phyloP scores from a whole-genome alignment of 2,797 vertebrate species.

The Gambusia yucatana region DNA sequence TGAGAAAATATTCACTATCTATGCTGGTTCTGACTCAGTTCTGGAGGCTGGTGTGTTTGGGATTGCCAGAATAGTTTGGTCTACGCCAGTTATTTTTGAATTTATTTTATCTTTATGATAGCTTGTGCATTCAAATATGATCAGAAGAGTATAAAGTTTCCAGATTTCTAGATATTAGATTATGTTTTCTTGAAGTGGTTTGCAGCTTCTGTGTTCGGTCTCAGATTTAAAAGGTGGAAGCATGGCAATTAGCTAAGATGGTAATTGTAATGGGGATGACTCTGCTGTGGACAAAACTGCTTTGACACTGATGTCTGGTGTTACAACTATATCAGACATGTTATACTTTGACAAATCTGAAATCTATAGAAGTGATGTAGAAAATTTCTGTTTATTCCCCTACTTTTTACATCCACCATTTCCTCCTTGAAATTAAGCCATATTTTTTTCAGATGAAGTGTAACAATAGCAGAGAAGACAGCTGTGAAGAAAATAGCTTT shows the following conservation, averaged over 20 bases:
- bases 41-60: too few species aligned
- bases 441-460: neutral
- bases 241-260: neutral
- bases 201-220: too few species aligned
- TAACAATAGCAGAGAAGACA: neutral
- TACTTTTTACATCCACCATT: neutral
- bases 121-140: neutral
- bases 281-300: neutral
- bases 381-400: neutral
- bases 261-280: neutral
- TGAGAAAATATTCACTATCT: too few species aligned
- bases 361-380: neutral
- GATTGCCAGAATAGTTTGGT: too few species aligned
- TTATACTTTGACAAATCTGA: neutral
- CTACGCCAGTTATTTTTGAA: too few species aligned
- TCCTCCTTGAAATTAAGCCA: neutral
- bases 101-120: too few species aligned
- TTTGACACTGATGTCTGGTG: neutral
- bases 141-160: too few species aligned
- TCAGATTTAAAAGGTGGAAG: too few species aligned
- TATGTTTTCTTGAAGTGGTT: too few species aligned
- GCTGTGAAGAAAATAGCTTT: neutral
- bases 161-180: too few species aligned
- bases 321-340: neutral
- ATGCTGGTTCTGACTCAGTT: too few species aligned